phyloP scores from a whole-genome alignment of 35 echinoderm and acorn worm species.

The Antedon bifida region DNA sequence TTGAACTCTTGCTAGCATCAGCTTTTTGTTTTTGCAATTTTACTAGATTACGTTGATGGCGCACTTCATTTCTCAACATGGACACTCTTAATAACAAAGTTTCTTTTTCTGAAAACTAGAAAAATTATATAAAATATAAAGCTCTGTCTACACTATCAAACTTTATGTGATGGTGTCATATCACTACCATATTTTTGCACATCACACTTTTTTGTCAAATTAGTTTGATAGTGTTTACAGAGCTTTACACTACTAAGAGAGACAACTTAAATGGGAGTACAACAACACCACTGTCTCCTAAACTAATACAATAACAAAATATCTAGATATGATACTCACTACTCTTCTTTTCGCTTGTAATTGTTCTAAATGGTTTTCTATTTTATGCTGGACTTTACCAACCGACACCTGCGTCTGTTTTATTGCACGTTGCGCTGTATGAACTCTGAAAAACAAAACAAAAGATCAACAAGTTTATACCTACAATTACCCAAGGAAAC shows the following conservation, averaged over 20 bases:
- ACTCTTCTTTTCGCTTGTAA: conserved; percentile 18
- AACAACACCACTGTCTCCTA: too few species aligned
- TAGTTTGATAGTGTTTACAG: too few species aligned
- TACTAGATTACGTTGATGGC: conserved; percentile 9
- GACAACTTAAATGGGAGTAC: not conserved
- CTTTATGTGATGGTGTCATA: too few species aligned
- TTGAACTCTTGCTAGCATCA: not conserved
- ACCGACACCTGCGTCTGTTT: conserved; percentile 75
- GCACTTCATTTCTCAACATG: conserved; percentile 26
- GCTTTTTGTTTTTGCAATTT: conserved; percentile 15
- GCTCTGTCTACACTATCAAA: too few species aligned
- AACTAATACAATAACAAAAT: not conserved
- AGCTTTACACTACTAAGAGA: too few species aligned
- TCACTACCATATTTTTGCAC: too few species aligned
- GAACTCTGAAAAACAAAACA: conserved; percentile 36
- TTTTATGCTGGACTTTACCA: conserved; percentile 43
- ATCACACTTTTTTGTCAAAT: too few species aligned
- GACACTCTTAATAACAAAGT: conserved; percentile 18
- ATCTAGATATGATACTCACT: not conserved
- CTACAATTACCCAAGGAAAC: too few species aligned
- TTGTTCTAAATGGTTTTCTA: conserved; percentile 44
- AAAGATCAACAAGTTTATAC: too few species aligned
- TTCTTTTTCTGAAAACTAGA: conserved; percentile 41
- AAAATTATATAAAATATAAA: conserved; percentile 1
- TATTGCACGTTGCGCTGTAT: conserved; percentile 98